Evolutionary conservation across 53 echinoderm and acorn worm species (phyloP).

Genomic region (Pentamera pediparva): DNA sequence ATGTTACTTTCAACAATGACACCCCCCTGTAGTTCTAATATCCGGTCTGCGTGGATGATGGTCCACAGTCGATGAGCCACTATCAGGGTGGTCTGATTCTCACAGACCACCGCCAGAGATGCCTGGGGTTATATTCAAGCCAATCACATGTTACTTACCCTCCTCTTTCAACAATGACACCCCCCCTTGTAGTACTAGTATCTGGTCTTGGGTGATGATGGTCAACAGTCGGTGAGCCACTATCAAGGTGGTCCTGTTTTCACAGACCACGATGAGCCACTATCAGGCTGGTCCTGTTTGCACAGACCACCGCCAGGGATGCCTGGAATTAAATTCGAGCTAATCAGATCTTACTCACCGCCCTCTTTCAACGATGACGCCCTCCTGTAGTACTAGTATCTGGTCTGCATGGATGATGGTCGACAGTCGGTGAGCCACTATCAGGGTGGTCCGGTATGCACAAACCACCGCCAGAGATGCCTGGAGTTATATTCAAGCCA

Average conservation of each 20-base stretch:
- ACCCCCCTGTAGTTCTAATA: constrained; percentile 77
- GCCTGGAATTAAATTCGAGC: no score
- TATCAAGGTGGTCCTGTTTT: constrained; percentile 74
- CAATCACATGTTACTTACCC: no score
- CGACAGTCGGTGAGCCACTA: constrained; percentile 91
- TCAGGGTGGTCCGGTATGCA: constrained; percentile 75
- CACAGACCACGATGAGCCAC: constrained; percentile 93
- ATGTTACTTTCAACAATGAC: constrained; percentile 69
- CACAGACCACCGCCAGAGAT: constrained; percentile 70
- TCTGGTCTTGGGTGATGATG: constrained; percentile 72
- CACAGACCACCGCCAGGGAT: constrained; percentile 70
- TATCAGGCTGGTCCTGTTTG: constrained; percentile 72
- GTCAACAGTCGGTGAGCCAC: constrained; percentile 88
- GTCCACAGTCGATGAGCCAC: constrained; percentile 88
- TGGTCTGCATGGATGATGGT: constrained; percentile 87
- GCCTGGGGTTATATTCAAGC: no score
- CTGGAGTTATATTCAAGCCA: no score
- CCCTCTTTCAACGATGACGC: constrained; percentile 78
- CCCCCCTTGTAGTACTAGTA: constrained; percentile 82
- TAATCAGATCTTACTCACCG: constrained; percentile 73
- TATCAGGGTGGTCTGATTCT: constrained; percentile 72
- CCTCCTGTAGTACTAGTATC: constrained; percentile 85
- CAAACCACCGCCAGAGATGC: constrained; percentile 84
- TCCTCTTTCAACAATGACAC: no score
- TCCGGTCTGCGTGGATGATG: constrained; percentile 75